phyloP scores from a whole-genome alignment of 1,140 invertebrate species.

The Scaptomyza hsui region DNA sequence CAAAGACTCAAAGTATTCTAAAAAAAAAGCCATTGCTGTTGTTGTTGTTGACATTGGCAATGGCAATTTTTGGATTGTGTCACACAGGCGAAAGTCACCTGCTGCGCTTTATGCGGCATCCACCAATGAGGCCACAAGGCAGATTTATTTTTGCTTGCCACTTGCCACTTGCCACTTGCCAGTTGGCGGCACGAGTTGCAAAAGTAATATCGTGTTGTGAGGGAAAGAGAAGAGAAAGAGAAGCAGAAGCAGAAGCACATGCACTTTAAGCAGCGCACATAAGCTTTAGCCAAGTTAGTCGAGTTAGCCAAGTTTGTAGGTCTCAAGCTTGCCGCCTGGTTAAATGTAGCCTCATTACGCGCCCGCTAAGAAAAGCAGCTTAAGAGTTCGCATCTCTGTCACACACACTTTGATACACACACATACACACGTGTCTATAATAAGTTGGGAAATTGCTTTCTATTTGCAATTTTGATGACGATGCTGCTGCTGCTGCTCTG shows the following conservation, averaged over 20 bases:
- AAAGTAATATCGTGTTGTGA: conserved; percentile 56
- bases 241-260: conserved; percentile 36
- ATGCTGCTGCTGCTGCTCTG: conserved; percentile 7
- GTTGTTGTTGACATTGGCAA: conserved; percentile 10
- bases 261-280: conserved; percentile 19
- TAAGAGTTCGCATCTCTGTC: not conserved
- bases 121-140: conserved; percentile 65
- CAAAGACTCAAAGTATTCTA: no score
- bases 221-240: conserved; percentile 1
- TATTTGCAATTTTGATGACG: conserved; percentile 67
- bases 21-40: no score
- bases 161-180: not conserved
- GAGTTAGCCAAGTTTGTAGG: conserved; percentile 30
- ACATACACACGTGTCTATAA: conserved; percentile 54
- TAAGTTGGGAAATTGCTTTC: conserved; percentile 67
- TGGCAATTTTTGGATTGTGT: conserved; percentile 4
- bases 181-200: conserved; percentile 53
- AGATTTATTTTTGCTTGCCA: conserved; percentile 7
- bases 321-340: not conserved
- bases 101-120: conserved; percentile 22
- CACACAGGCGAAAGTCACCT: conserved; percentile 28
- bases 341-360: conserved; percentile 41
- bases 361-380: conserved; percentile 11
- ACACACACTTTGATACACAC: not conserved
- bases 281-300: conserved; percentile 30